These are phyloP conservation scores for Tineola bisselliella DNA, from an alignment of 2,888 invertebrate genomes.

Conservation along the genomic window DNA sequence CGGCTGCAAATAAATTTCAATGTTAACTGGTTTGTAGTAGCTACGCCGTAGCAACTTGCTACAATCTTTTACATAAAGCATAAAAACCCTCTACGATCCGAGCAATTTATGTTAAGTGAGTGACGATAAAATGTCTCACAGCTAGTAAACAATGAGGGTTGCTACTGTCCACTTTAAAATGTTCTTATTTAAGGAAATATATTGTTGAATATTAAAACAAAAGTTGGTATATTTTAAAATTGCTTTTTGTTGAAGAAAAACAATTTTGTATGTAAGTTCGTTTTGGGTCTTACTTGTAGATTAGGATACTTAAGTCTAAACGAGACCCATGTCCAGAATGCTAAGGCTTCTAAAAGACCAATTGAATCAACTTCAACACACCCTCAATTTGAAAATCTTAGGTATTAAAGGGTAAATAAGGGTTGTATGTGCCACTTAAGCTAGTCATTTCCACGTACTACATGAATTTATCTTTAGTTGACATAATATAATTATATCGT, in stretches of 20 bases:
- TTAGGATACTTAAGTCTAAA: neutral
- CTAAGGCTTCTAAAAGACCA: neutral
- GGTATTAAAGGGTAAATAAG: too few relatives aligned
- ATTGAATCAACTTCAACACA: neutral
- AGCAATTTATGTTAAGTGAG: constrained; percentile 3
- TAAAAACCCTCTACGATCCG: neutral
- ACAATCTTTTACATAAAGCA: neutral
- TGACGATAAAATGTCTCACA: constrained; percentile 3
- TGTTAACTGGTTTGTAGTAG: neutral
- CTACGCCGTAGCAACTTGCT: neutral
- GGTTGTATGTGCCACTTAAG: too few relatives aligned
- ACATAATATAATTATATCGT: too few relatives aligned
- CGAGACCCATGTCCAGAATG: neutral
- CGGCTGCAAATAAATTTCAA: neutral
- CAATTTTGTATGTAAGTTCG: too few relatives aligned
- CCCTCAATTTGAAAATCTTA: too few relatives aligned
- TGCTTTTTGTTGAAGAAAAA: too few relatives aligned
- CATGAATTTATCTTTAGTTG: neutral
- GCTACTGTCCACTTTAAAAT: neutral
- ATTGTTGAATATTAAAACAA: too few relatives aligned
- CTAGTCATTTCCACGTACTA: too few relatives aligned
- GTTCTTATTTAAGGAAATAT: neutral
- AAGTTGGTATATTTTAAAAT: too few relatives aligned
- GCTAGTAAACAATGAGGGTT: neutral
- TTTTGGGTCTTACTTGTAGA: neutral